phyloP scores from a whole-genome alignment of 1,140 invertebrate genomes.

The Penaeus indicus region DNA sequence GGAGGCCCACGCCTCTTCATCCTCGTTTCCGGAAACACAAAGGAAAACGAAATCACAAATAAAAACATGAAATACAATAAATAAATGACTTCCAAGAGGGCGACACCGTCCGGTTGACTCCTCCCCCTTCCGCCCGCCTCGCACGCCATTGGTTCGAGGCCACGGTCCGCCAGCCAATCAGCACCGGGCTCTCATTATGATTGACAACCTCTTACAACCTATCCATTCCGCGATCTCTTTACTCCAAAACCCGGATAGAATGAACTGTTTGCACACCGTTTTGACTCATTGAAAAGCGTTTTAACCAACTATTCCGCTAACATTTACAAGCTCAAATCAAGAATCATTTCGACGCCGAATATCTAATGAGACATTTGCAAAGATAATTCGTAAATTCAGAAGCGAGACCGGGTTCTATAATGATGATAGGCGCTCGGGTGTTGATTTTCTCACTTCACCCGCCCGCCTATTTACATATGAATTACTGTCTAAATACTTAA shows the following conservation, averaged over 20 bases:
- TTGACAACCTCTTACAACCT: constrained; percentile 62
- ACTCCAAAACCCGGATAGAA: constrained; percentile 48
- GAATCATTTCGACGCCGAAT: constrained; percentile 40
- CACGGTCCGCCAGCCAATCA: constrained; percentile 59
- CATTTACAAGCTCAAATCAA: constrained; percentile 63
- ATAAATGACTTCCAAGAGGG: constrained; percentile 32
- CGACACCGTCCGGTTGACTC: constrained; percentile 40
- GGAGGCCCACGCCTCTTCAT: not conserved
- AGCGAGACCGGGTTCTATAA: constrained; percentile 4
- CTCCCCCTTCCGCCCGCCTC: constrained; percentile 42
- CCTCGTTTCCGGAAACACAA: not conserved
- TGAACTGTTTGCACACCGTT: constrained; percentile 52
- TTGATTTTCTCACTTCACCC: constrained; percentile 61
- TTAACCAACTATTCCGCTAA: constrained; percentile 58
- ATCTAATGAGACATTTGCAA: constrained; percentile 59
- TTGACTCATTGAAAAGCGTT: constrained; percentile 40
- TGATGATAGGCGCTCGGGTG: constrained; percentile 50
- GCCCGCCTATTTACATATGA: constrained; percentile 60
- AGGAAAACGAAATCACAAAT: not conserved
- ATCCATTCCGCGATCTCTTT: constrained; percentile 63
- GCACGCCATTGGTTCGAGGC: constrained; percentile 51
- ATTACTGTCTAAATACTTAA: constrained; percentile 63
- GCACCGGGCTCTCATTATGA: constrained; percentile 54
- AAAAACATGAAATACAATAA: constrained; percentile 39
- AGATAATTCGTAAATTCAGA: constrained; percentile 40